Evolutionary conservation across 2,113 vertebrate species (phyloP).

Genomic region (Dicrurus megarhynchus): DNA sequence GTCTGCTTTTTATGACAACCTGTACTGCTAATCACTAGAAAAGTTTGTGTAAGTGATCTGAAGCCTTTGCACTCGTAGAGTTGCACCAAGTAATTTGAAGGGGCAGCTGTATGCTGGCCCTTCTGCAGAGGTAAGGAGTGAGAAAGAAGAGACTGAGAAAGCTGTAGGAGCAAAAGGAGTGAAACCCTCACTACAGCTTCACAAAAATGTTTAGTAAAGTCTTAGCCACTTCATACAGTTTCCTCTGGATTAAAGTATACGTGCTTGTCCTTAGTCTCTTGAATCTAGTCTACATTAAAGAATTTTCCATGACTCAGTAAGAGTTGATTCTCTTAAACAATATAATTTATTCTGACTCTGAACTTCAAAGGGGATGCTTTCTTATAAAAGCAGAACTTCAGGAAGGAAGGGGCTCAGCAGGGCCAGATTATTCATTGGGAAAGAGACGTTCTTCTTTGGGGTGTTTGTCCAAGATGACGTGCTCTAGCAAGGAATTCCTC

Average conservation of each 20-base stretch:
- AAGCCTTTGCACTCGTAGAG: neutral
- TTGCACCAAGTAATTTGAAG: neutral
- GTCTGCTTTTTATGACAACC: conserved; percentile 35
- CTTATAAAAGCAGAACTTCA: conserved; percentile 10
- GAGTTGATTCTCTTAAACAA: neutral
- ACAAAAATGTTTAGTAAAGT: neutral
- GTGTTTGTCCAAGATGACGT: neutral
- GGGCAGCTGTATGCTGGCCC: neutral
- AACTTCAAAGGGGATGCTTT: neutral
- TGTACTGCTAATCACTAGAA: conserved; percentile 43
- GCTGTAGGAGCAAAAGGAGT: neutral
- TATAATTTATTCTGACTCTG: neutral
- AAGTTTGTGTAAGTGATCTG: neutral
- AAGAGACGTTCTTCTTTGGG: neutral
- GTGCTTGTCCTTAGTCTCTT: neutral
- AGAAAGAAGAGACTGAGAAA: neutral
- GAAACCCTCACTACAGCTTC: neutral
- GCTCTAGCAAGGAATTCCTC: neutral
- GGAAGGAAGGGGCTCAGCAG: conserved; percentile 9
- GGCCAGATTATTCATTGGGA: neutral
- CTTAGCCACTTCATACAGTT: neutral
- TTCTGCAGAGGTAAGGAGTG: neutral
- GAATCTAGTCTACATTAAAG: neutral
- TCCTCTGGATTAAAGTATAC: neutral
- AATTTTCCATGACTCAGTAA: neutral